A percentile compares a stretch with the other conserved stretches of the same genome.
Evolutionary conservation across 92 coral and sea anemone genomes (phyloP).

Genomic region (Siderastrea radians): DNA sequence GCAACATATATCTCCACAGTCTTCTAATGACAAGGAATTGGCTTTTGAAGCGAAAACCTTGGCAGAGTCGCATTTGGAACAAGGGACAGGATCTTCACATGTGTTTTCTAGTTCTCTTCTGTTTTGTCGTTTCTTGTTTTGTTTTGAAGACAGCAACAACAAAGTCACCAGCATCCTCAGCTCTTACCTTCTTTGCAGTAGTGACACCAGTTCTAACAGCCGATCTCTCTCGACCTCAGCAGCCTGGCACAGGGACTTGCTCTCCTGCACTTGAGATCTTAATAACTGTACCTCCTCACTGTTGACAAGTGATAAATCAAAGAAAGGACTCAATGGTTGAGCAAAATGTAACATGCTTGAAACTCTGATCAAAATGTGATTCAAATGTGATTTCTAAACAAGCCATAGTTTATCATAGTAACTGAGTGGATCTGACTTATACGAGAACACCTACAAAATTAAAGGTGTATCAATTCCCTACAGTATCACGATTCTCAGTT

Average conservation of each 20-base stretch:
- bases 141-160: background rate
- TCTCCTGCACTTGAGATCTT: slow-evolving; percentile 85
- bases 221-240: slow-evolving; percentile 95
- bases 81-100: too few species aligned
- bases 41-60: too few species aligned
- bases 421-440: too few species aligned
- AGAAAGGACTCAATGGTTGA: background rate
- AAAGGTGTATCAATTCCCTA: too few species aligned
- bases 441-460: too few species aligned
- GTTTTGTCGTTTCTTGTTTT: too few species aligned
- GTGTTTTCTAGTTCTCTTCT: too few species aligned
- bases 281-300: slow-evolving; percentile 76
- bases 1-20: too few species aligned
- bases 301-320: background rate
- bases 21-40: too few species aligned
- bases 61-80: too few species aligned
- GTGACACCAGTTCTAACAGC: slow-evolving; percentile 84
- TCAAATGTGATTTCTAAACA: background rate
- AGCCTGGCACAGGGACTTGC: slow-evolving; percentile 87
- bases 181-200: slow-evolving; percentile 87
- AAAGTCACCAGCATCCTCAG: background rate
- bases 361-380: background rate
- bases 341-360: background rate
- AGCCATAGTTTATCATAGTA: too few species aligned
- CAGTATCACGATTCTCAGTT: too few species aligned